phyloP scores from a whole-genome alignment of 2,797 vertebrate species.

The Amblyopsis hoosieri region DNA sequence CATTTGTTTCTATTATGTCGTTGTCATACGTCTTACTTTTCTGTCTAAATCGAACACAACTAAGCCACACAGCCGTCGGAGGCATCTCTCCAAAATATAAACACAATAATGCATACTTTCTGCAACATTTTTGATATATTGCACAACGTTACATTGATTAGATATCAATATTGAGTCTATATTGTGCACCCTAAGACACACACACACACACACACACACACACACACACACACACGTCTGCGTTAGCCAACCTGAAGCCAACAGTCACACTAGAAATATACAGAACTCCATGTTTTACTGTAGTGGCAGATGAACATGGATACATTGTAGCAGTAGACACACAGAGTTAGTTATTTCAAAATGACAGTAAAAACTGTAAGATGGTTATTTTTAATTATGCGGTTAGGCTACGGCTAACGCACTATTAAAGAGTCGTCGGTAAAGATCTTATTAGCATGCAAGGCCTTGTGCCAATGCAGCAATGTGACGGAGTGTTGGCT shows the following conservation, averaged over 20 bases:
- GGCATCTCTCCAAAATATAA: neutral
- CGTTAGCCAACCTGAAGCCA: neutral
- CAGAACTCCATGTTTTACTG: neutral
- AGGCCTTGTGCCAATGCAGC: constrained; percentile 30
- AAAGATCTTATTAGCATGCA: constrained; percentile 46
- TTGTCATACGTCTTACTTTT: no score
- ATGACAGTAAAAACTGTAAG: no score
- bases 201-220: no score
- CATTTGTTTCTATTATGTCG: no score
- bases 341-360: neutral
- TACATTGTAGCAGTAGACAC: neutral
- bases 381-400: neutral
- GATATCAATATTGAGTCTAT: no score
- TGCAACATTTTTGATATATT: no score
- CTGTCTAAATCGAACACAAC: no score
- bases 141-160: no score
- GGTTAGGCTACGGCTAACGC: constrained; percentile 4
- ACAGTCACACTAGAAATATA: neutral
- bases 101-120: neutral
- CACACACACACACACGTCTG: neutral
- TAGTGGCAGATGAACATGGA: neutral
- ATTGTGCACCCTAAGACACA: no score
- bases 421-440: constrained; percentile 14
- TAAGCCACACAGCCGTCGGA: no score
- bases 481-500: constrained; percentile 28